A percentile compares a stretch with the other conserved stretches of the same genome.
These are phyloP conservation scores for Linyphia triangularis DNA, from an alignment of 2,888 invertebrate genomes.

Conservation along the genomic window DNA sequence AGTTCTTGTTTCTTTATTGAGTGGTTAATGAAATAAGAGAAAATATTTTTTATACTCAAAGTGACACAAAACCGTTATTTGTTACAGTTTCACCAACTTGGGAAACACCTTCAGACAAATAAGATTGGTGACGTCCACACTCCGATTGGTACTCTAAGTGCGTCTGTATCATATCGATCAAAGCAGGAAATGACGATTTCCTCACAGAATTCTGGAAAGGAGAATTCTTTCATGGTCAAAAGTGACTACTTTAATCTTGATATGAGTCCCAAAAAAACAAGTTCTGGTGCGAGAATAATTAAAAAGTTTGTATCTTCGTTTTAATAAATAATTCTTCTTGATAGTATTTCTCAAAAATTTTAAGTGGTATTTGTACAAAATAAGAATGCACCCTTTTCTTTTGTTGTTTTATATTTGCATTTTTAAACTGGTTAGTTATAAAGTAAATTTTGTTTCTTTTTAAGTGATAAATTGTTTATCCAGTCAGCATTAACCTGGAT, in stretches of 20 bases:
- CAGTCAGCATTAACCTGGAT: too few relatives aligned
- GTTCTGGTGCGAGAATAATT: conserved; percentile 23
- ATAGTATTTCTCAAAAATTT: neutral
- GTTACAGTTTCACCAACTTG: conserved; percentile 80
- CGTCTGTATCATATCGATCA: conserved; percentile 92
- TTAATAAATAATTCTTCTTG: neutral
- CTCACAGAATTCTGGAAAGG: conserved; percentile 86
- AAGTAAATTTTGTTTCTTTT: too few relatives aligned
- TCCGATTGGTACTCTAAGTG: conserved; percentile 90
- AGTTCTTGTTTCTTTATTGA: too few relatives aligned
- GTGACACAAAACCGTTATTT: too few relatives aligned
- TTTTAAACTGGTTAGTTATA: too few relatives aligned
- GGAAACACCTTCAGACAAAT: conserved; percentile 89
- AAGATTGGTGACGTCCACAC: conserved; percentile 92
- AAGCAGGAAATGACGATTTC: conserved; percentile 89
- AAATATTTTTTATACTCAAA: too few relatives aligned
- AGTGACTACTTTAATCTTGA: conserved; percentile 93
- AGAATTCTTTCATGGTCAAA: conserved; percentile 87
- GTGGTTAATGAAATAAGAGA: too few relatives aligned
- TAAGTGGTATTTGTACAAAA: neutral
- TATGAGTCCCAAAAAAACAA: conserved; percentile 83
- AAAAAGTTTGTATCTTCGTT: conserved; percentile 40
- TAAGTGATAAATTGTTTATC: too few relatives aligned
- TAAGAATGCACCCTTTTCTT: neutral
- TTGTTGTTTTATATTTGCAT: neutral